Conservation (phyloP, 1,140 invertebrate species). For the Euwallacea similis region DNA sequence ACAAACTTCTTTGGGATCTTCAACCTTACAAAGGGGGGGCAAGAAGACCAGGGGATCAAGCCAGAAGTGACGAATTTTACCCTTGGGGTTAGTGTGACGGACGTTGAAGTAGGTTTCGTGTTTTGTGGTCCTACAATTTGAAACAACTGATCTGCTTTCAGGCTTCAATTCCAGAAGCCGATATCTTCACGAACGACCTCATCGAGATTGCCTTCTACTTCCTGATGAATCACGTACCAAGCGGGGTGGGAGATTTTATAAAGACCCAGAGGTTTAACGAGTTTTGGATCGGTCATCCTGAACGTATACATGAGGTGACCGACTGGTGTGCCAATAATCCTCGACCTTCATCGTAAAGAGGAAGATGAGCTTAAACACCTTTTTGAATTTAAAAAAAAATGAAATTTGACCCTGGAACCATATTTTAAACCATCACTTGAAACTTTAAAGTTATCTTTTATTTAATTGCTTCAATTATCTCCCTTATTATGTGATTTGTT, state of each 20-base stretch:
- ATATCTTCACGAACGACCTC: not conserved
- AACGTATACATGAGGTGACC: not conserved
- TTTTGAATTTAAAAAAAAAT: too few species aligned
- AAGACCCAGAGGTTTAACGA: slow-evolving; percentile 11
- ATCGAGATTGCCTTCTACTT: not conserved
- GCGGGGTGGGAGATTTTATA: not conserved
- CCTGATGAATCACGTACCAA: slow-evolving; percentile 13
- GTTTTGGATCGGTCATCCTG: slow-evolving; percentile 17
- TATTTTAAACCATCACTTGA: too few species aligned
- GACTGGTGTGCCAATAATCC: slow-evolving; percentile 13
- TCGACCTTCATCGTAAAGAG: too few species aligned
- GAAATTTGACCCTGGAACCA: too few species aligned
- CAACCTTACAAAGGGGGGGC: slow-evolving; percentile 13
- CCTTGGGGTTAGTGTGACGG: not conserved
- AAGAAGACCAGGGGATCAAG: slow-evolving; percentile 3
- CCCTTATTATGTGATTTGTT: too few species aligned
- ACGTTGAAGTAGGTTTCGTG: slow-evolving; percentile 1
- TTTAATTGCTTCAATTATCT: too few species aligned
- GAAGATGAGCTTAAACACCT: too few species aligned
- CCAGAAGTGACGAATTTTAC: slow-evolving; percentile 11
- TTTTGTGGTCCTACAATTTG: not conserved
- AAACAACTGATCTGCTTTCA: not conserved
- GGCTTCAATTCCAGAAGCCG: slow-evolving; percentile 1
- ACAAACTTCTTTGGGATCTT: slow-evolving; percentile 12
- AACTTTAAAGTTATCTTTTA: too few species aligned